Evolutionary conservation across 1,140 invertebrate genomes (phyloP), one percentile per base, ranked within the genome.

Genomic region (Hyles vespertilio): DNA sequence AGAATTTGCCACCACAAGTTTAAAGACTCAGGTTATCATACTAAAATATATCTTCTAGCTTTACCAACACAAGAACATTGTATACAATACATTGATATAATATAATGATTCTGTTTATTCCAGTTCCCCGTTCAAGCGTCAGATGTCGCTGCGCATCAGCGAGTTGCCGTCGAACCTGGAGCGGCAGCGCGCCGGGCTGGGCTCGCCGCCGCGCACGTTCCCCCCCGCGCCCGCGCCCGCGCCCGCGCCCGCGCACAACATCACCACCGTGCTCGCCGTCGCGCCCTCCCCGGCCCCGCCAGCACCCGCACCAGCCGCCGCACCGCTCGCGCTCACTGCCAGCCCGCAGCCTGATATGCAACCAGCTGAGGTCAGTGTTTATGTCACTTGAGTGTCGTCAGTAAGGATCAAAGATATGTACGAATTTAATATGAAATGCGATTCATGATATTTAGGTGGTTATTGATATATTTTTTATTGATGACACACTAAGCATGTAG

Each of bases 141-240:
- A 99, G 83, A 94, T 98, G 89, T 99, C 97, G 62, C 91, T 99
- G 62, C 93, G 97, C 50, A 93, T 98, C 64, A 96, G 94, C 78
- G 97, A 98, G 90, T 92, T 99, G 80, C 97, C 98, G 53, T 98
- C 97, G 70, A 98, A 96, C 78, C 89, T 98, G 64, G 96, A 98
- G 86, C 92, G 97, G 78, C 87, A 93, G 90, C 90, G 94, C 90
- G 65, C 77, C 2, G 90, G 90, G 4, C 90, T 91, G 1, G 89
- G 87, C 52, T 84, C 90, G 3, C 81, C 87, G 32, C 74, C 89
- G 3, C 78, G 77, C 9, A 78, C 77, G 22, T 60, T 72, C 10
- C 84, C 84, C 70, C 77, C 86, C 50, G 82, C 76, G 12, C 87
- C 88, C n/a, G 85, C 82, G n/a, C 81, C 80, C 40, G 77, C 88